Evolutionary conservation across 2,113 vertebrate species (phyloP), one percentile per base, ranked within the genome.

Genomic region (Porphyrio hochstetteri): DNA sequence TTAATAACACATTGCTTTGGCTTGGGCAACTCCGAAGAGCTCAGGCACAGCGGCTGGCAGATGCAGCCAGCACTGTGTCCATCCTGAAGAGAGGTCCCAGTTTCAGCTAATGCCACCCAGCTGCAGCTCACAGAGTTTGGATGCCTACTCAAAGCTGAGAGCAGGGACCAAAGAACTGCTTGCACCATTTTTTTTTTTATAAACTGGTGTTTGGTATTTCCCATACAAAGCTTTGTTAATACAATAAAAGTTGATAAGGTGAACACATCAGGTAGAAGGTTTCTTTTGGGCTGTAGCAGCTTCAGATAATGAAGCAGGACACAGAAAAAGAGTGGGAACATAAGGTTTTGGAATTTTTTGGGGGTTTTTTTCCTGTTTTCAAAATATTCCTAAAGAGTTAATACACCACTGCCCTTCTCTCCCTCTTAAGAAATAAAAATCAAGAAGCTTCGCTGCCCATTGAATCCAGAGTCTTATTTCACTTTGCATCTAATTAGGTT

Each of bases 31-130:
- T 57, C 53, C n/a, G 40, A 27, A 8, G 36, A 50, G 23, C 11
- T 1, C 36, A 10, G 35, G 50, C 33, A 70, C 38, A 55, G 33
- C 1, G 3, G 55, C 35, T 44, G 40, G 69, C 57, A 27, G 69
- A 56, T 1, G 2, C 31, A 33, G 46, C 5, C 61, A 71, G 76
- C 70, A 76, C 53, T 0, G 0, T 5, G 16, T 42, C 59, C 65
- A 11, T 31, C 57, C 76, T 5, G 5, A 67, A 31, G 40, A 64
- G 48, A 3, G 3, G 20, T 28, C 57, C 15, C 2, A 1, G 59
- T 44, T 72, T 29, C 0, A 2, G 57, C 63, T 63, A 63, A 14
- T 0, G 0, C 38, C n/a, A 20, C 31, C 31, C 55, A 21, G 14
- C n/a, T 16, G 29, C 36, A 23, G 20, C 42, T 70, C 60, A 2